Percentiles rank a stretch among this genome's conserved stretches.
These are phyloP conservation scores for Doris montereyensis DNA, from an alignment of 2,888 invertebrate genomes.

Conservation along the genomic window DNA sequence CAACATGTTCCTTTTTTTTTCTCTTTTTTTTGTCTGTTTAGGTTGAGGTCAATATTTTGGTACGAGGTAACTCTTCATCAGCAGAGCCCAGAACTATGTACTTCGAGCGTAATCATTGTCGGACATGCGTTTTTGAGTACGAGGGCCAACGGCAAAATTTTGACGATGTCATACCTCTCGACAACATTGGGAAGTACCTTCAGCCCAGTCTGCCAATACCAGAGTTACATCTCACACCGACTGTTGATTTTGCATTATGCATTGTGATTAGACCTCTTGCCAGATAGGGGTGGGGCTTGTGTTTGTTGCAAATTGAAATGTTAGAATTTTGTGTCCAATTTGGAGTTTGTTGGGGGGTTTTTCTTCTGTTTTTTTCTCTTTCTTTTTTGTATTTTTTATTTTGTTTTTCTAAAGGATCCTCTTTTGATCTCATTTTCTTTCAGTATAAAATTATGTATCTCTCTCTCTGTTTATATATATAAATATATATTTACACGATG, in stretches of 20 bases:
- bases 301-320: too few relatives aligned
- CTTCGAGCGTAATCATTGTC: conserved; percentile 81
- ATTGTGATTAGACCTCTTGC: conserved; percentile 37
- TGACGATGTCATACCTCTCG: conserved; percentile 85
- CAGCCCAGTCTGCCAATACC: conserved; percentile 34
- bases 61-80: conserved; percentile 77
- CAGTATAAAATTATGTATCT: too few relatives aligned
- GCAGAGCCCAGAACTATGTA: conserved; percentile 86
- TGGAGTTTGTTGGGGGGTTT: too few relatives aligned
- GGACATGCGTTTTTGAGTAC: conserved; percentile 82
- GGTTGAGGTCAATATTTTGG: conserved; percentile 82
- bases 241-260: conserved; percentile 49
- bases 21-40: conserved; percentile 56
- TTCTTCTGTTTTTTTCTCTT: too few relatives aligned
- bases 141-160: conserved; percentile 79
- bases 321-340: too few relatives aligned
- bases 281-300: too few relatives aligned
- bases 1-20: conserved; percentile 74
- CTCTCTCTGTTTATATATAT: too few relatives aligned
- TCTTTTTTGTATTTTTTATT: too few relatives aligned
- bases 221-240: conserved; percentile 77
- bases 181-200: conserved; percentile 74
- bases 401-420: too few relatives aligned
- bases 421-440: too few relatives aligned
- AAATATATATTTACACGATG: too few relatives aligned